These are phyloP conservation scores for Climacteris rufus DNA, from an alignment of 2,113 vertebrate species.

Conservation along the genomic window DNA sequence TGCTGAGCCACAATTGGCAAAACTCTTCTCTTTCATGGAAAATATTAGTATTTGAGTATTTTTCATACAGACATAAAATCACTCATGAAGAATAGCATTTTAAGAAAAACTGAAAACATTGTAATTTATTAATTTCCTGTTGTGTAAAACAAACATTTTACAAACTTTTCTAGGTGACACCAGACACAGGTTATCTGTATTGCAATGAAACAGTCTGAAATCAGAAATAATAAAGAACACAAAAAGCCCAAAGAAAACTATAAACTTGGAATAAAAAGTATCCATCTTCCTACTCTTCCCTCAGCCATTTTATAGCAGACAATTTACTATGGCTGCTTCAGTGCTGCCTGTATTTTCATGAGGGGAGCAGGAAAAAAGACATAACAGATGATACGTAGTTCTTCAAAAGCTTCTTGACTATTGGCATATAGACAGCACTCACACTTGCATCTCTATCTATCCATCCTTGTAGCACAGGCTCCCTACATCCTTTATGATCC, in stretches of 20 bases:
- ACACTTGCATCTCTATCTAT: background rate
- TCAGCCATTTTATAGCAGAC: background rate
- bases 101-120: background rate
- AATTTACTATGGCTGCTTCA: background rate
- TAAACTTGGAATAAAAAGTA: background rate
- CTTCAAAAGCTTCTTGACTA: background rate
- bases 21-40: background rate
- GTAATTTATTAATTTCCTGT: background rate
- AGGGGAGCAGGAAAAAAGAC: background rate
- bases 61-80: background rate
- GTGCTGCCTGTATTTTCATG: background rate
- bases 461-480: background rate
- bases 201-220: background rate
- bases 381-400: background rate
- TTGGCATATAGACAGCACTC: background rate
- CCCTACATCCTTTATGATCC: background rate
- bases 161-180: background rate
- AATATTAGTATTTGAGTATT: background rate
- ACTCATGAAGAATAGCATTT: background rate
- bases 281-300: background rate
- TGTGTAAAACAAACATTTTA: background rate
- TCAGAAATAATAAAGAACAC: background rate
- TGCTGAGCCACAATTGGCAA: background rate
- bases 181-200: background rate
- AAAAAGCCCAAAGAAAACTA: background rate